Percentiles rank a stretch among this genome's conserved stretches.
These are phyloP conservation scores for Mus spicilegus DNA, from an alignment of 2,113 vertebrate genomes.

Conservation along the genomic window DNA sequence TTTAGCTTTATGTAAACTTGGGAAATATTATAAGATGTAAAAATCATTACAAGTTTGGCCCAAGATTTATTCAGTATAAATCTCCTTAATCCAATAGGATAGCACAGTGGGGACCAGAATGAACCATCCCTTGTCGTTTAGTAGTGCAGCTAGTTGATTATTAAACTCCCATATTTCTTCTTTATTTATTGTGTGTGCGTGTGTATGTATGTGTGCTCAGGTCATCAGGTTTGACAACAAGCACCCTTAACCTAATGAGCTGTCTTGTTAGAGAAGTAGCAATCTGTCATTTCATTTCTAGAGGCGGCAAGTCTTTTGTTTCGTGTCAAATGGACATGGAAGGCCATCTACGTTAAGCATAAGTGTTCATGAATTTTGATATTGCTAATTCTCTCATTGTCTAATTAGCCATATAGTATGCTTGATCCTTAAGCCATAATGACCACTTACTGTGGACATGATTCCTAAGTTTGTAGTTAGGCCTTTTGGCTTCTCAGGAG, in stretches of 20 bases:
- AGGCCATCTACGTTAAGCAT: constrained; percentile 42
- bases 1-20: constrained; percentile 48
- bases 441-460: neutral
- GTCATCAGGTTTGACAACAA: neutral
- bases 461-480: neutral
- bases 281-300: constrained; percentile 4
- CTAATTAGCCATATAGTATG: neutral
- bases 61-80: constrained; percentile 18
- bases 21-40: constrained; percentile 30
- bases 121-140: neutral
- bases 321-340: neutral
- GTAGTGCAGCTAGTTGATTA: neutral
- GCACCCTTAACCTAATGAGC: neutral
- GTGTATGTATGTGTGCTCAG: neutral
- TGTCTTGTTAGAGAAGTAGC: neutral
- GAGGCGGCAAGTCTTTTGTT: constrained; percentile 14
- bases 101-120: neutral
- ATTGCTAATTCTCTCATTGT: constrained; percentile 17
- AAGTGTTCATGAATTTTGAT: neutral
- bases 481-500: neutral
- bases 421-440: constrained; percentile 12
- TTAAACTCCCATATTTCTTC: neutral
- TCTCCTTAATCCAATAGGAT: neutral
- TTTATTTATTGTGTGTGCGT: neutral
- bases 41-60: neutral